Percentiles rank a stretch among this genome's conserved stretches.
These are phyloP conservation scores for Drosophila heteroneura DNA, from an alignment of 2,888 invertebrate genomes.

Conservation along the genomic window DNA sequence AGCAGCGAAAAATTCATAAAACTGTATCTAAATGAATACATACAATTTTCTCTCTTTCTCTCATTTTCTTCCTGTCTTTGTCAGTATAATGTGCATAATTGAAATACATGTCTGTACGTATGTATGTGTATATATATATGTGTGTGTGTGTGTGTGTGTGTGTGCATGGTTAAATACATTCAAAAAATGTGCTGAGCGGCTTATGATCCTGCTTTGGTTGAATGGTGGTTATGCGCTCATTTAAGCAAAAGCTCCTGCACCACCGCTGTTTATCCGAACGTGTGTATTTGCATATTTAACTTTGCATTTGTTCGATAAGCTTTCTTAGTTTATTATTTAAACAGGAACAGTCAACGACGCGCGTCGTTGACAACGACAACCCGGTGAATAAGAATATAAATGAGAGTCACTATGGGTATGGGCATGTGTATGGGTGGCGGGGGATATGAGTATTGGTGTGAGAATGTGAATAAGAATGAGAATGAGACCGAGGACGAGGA, in stretches of 20 bases:
- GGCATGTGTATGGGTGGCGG: background rate
- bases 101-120: constrained; percentile 56
- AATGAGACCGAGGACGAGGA: background rate
- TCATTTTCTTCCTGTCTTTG: constrained; percentile 4
- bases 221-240: constrained; percentile 11
- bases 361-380: constrained; percentile 47
- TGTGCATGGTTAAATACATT: constrained; percentile 63
- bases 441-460: background rate
- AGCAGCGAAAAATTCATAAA: constrained; percentile 25
- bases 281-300: constrained; percentile 63
- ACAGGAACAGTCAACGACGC: constrained; percentile 55
- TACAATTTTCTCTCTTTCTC: background rate
- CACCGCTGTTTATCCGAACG: constrained; percentile 39
- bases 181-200: constrained; percentile 66
- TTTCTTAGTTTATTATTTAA: constrained; percentile 72
- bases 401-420: constrained; percentile 9
- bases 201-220: constrained; percentile 55
- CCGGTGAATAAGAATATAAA: constrained; percentile 22
- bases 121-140: constrained; percentile 4
- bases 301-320: constrained; percentile 71
- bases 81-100: constrained; percentile 62
- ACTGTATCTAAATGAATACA: constrained; percentile 29
- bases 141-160: too few relatives aligned
- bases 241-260: constrained; percentile 7
- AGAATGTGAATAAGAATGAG: background rate